Conservation (phyloP, 2,888 invertebrate species). For the Drosophila nigritarsus region DNA sequence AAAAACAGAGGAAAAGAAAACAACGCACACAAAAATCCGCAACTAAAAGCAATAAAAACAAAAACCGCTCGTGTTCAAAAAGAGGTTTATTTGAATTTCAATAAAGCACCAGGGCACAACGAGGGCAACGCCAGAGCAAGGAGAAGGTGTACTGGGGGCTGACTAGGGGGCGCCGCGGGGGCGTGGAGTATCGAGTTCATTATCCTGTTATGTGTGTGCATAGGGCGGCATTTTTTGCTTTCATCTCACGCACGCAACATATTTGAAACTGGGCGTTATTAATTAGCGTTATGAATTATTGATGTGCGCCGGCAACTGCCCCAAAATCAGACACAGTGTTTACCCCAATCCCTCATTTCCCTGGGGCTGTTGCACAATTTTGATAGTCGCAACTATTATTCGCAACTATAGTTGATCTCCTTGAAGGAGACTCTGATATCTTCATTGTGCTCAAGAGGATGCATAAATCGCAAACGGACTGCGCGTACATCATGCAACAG, state of each 20-base stretch:
- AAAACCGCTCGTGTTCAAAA: constrained; percentile 17
- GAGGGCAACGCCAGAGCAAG: not conserved
- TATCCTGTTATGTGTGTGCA: constrained; percentile 74
- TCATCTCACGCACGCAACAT: constrained; percentile 70
- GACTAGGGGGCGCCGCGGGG: constrained; percentile 3
- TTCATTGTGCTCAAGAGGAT: constrained; percentile 70
- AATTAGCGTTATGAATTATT: constrained; percentile 85
- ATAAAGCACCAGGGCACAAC: constrained; percentile 62
- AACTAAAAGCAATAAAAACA: constrained; percentile 37
- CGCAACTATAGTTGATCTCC: constrained; percentile 12
- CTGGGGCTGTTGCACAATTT: constrained; percentile 19
- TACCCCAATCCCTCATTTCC: not conserved
- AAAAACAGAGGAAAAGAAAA: constrained; percentile 8
- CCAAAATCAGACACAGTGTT: constrained; percentile 1
- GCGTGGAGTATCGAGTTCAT: constrained; percentile 59
- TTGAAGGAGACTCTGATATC: constrained; percentile 58
- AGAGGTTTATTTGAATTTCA: constrained; percentile 80
- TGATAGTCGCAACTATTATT: constrained; percentile 54
- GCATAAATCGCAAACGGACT: constrained; percentile 71
- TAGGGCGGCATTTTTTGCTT: constrained; percentile 62
- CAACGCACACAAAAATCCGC: constrained; percentile 12
- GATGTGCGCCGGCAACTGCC: constrained; percentile 52
- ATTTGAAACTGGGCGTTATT: constrained; percentile 82
- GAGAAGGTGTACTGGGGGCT: not conserved
- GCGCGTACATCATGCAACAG: constrained; percentile 57